Evolutionary conservation across 2,113 vertebrate species (phyloP).

Genomic region (Oplegnathus fasciatus): DNA sequence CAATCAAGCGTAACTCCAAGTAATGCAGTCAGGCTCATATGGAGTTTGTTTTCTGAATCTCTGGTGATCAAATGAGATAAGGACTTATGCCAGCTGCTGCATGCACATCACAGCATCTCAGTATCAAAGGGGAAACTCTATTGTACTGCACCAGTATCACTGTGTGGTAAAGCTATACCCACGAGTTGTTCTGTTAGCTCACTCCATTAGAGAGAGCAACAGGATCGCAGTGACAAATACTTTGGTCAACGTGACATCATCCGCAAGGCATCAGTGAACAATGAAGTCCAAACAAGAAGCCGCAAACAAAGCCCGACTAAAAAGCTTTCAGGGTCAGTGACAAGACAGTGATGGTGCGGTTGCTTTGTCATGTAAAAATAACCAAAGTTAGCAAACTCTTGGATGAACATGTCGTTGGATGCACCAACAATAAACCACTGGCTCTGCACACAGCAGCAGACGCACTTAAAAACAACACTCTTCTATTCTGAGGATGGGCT

Average conservation of each 20-base stretch:
- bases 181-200: not conserved
- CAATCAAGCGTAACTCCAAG: not conserved
- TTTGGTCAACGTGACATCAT: constrained; percentile 43
- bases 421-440: constrained; percentile 30
- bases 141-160: not conserved
- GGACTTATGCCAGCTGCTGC: not conserved
- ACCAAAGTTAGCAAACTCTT: constrained; percentile 4
- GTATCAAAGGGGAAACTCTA: not conserved
- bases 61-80: not conserved
- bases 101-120: not conserved
- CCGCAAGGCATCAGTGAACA: constrained; percentile 51
- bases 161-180: constrained; percentile 3
- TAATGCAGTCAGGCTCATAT: not conserved
- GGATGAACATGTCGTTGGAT: constrained; percentile 4
- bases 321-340: constrained; percentile 23
- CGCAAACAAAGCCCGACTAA: constrained; percentile 20
- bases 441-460: constrained; percentile 14
- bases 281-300: constrained; percentile 23
- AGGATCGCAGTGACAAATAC: constrained; percentile 18
- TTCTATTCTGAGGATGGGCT: constrained; percentile 9
- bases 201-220: constrained; percentile 9
- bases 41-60: not conserved
- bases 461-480: constrained; percentile 33
- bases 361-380: constrained; percentile 30
- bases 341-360: constrained; percentile 26